Evolutionary conservation across 2,888 invertebrate genomes (phyloP), one percentile per base, ranked within the genome.

Genomic region (Andricus quercusramuli): DNA sequence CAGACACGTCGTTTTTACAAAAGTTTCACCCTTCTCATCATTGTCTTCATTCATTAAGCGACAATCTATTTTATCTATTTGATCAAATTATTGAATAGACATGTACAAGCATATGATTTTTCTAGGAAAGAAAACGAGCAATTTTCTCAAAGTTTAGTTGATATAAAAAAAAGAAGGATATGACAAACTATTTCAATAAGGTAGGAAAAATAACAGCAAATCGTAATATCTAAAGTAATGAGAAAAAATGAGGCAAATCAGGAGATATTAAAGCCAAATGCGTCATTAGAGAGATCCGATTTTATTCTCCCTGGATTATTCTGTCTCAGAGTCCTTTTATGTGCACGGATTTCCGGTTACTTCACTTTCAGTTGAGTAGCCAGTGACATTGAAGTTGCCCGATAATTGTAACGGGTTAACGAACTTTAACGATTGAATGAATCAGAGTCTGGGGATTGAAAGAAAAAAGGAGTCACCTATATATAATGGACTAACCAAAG

Each of bases 261-360:
- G 25, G 5, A 25, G 13, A 62, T 13, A 62, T 62, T 25, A 25
- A 62, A 25, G 25, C 1, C 11, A 62, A 13, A 62, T 25, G 62
- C 22, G 62, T 62, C 22, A 25, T 62, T 25, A 62, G 22, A 62
- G 22, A 62, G 22, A 62, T 22, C 62, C 22, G 25, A 9, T 25
- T 25, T 62, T 22, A 62, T 62, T 62, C 13, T 62, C 9, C 22
- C 15, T 25, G 62, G 4, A 62, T 59, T 59, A 59, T 59, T 59
- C 56, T 56, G 56, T 56, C 56, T 56, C 22, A 59, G 59, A 25
- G 82, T 82, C 84, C 85, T 80, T 85, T 85, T 85, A 80, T 78
- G 86, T 79, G 77, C 78, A 76, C 78, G 78, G 76, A 83, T 84
- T 86, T 87, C 87, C 87, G 86, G 85, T 86, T 85, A 86, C 85